Base-by-base conservation (phyloP, 30 jellyfish, hydroid and myxozoan genomes). In the Turritopsis dohrnii region DNA sequence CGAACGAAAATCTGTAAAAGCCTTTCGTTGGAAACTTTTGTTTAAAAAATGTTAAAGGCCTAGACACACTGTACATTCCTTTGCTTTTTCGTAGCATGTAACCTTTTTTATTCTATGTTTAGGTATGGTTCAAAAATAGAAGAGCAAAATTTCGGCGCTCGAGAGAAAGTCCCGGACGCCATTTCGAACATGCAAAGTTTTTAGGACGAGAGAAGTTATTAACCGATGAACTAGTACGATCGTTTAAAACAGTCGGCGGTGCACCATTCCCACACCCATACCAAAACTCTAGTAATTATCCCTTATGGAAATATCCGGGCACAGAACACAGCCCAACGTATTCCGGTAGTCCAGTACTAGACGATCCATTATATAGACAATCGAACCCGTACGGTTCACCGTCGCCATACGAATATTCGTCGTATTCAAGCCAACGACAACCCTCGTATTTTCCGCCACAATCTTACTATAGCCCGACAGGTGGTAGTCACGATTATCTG, bases 91-190 rank as follows among this genome's bases (percentile, higher is more conserved):
- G 5, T 41, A 41, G 5, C 60, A 41, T 41, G 60, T 13, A 3
- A 41, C 60, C 9, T 41, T 3, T 41, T 41, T 3, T 41, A 13
- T 18, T 25, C 28, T 26, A 53, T n/a, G 52, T 26, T 69, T 66
- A 94, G 99, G 99, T 94, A 13, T 94, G 99, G 99, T 94, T 94
- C 88, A 94, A 94, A 84, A 94, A 94, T 84, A 52, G 99, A 86
- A 80, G 99, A 54, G 99, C 99, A 28, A 94, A 94, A 71, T 94
- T 89, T 86, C 90, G 99, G 29, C 93, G 99, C 16, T 94, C 99
- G 30, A 83, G 99, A 52, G 99, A 94, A 85, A 94, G 96, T 81
- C 99, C 99, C 9, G 99, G 96, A 66, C 86, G 99, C 29, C 90
- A 84, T 29, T 93, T 84, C 52, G 96, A 94, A 54, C 94, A 88